Conservation (phyloP, 2,797 vertebrate species). For the Chelon auratus region DNA sequence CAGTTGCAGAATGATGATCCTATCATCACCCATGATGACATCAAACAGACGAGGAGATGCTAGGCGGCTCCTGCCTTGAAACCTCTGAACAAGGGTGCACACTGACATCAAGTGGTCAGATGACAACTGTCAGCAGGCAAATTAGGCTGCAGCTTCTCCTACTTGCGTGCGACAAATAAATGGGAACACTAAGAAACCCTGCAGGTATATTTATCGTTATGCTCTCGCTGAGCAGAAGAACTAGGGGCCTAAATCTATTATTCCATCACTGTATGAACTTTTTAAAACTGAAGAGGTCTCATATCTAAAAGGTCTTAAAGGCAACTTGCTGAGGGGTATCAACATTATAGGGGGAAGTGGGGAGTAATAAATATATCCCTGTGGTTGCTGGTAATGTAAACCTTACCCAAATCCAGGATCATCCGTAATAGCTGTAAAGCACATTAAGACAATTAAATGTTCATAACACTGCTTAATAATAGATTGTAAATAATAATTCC, state of each 20-base stretch:
- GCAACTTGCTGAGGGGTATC: background rate
- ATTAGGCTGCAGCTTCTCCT: slow-evolving; percentile 1
- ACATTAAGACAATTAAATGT: background rate
- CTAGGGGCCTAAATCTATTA: background rate
- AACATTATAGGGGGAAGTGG: background rate
- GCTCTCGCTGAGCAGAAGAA: background rate
- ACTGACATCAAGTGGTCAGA: slow-evolving; percentile 79
- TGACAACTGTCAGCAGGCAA: slow-evolving; percentile 46
- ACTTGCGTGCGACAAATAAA: background rate
- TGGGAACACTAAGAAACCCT: background rate
- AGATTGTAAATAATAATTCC: background rate
- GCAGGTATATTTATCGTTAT: background rate
- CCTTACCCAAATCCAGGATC: background rate
- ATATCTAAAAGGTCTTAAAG: background rate
- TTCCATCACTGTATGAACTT: slow-evolving; percentile 6
- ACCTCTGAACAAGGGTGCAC: slow-evolving; percentile 58
- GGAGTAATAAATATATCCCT: background rate
- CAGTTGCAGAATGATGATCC: slow-evolving; percentile 10
- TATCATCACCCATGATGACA: slow-evolving; percentile 20
- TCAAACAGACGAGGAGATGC: slow-evolving; percentile 19
- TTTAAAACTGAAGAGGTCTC: background rate
- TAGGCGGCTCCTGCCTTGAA: slow-evolving; percentile 33
- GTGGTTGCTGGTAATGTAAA: background rate
- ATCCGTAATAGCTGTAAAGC: background rate
- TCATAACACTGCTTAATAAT: background rate